phyloP scores from a whole-genome alignment of 2,797 vertebrate genomes.

The Rhinella marina region DNA sequence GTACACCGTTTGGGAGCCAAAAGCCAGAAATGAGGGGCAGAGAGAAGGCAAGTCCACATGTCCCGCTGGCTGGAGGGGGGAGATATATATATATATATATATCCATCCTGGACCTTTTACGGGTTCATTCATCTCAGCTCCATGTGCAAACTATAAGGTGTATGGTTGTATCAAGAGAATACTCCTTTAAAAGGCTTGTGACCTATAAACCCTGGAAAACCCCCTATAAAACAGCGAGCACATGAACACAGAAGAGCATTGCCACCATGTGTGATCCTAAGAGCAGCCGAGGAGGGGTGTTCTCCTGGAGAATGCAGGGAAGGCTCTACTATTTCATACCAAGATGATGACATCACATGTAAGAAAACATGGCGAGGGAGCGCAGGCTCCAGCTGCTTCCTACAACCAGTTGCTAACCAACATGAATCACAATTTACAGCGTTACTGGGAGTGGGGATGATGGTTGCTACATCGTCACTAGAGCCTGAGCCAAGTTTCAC shows the following conservation, averaged over 20 bases:
- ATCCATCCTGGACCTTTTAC: too few relatives aligned
- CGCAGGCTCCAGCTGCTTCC: background rate
- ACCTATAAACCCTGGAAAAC: background rate
- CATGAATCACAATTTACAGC: conserved; percentile 51
- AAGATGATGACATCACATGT: conserved; percentile 29
- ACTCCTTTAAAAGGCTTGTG: background rate
- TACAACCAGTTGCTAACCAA: conserved; percentile 2
- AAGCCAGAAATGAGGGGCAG: too few relatives aligned
- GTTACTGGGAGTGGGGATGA: conserved; percentile 50
- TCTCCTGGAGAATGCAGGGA: conserved; percentile 1
- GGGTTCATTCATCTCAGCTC: too few relatives aligned
- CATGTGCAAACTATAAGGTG: too few relatives aligned
- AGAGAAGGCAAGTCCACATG: too few relatives aligned
- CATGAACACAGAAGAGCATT: background rate
- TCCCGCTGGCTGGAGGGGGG: too few relatives aligned
- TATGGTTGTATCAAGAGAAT: background rate
- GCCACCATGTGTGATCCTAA: background rate
- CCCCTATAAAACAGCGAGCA: conserved; percentile 4
- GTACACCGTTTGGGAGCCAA: too few relatives aligned
- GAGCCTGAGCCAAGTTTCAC: conserved; percentile 8
- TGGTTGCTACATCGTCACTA: background rate
- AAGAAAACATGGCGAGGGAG: background rate
- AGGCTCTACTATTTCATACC: conserved; percentile 41
- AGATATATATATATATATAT: too few relatives aligned
- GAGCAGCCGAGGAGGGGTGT: background rate